These are phyloP conservation scores for Haliclona indistincta DNA, from an alignment of 37 sponge, comb jelly and placozoan species.

Conservation along the genomic window DNA sequence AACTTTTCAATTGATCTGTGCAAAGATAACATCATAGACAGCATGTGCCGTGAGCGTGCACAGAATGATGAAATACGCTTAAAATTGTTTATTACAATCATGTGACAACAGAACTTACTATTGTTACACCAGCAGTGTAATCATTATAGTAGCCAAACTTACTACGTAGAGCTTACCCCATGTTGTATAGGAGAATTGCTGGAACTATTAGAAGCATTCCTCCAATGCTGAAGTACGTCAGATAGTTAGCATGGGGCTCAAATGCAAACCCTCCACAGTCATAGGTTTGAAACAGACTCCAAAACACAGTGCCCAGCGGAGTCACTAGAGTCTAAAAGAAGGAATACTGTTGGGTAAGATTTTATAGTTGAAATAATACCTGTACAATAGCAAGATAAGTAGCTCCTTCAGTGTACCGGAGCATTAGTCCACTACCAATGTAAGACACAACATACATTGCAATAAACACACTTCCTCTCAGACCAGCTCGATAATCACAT, in stretches of 20 bases:
- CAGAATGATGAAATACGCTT: no score
- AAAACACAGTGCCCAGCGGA: slow-evolving; percentile 72
- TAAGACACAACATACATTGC: slow-evolving; percentile 56
- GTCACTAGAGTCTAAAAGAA: slow-evolving; percentile 58
- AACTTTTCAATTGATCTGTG: no score
- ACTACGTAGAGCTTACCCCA: slow-evolving; percentile 23
- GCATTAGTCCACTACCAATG: slow-evolving; percentile 55
- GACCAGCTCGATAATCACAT: slow-evolving; percentile 45
- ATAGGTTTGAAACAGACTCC: slow-evolving; percentile 46
- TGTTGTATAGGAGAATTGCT: slow-evolving; percentile 67
- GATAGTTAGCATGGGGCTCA: slow-evolving; percentile 49
- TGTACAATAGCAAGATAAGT: slow-evolving; percentile 66
- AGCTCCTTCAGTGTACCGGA: slow-evolving; percentile 70
- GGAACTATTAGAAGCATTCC: slow-evolving; percentile 68
- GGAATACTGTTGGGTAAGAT: not conserved
- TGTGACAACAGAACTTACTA: no score
- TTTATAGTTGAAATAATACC: slow-evolving; percentile 7
- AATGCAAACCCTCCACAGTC: slow-evolving; percentile 27
- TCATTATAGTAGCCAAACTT: no score
- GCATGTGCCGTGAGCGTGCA: no score
- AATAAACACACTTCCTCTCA: slow-evolving; percentile 54
- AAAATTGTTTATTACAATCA: no score
- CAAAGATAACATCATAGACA: no score
- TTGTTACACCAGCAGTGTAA: no score
- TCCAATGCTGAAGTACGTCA: slow-evolving; percentile 71